phyloP scores from a whole-genome alignment of 2,113 vertebrate species.

The Hippocampus guttulatus region DNA sequence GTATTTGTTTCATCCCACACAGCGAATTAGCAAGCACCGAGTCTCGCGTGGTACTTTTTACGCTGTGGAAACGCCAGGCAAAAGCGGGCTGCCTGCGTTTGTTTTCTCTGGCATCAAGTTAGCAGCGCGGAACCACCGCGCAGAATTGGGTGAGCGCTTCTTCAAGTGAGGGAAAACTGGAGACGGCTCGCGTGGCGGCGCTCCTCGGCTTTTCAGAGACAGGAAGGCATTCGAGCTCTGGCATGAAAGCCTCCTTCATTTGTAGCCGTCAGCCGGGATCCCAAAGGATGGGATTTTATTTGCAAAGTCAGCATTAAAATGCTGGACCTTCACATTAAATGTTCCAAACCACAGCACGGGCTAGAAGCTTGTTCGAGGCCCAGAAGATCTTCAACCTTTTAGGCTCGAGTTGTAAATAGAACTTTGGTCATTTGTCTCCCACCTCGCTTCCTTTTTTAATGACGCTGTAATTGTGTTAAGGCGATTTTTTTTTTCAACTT shows the following conservation, averaged over 20 bases:
- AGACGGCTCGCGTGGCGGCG: constrained; percentile 72
- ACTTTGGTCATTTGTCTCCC: not conserved
- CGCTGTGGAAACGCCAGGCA: constrained; percentile 73
- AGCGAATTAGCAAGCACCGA: constrained; percentile 70
- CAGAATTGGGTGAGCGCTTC: constrained; percentile 77
- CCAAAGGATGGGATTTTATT: constrained; percentile 54
- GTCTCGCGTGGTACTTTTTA: constrained; percentile 66
- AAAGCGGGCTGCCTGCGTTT: constrained; percentile 69
- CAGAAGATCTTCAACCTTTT: constrained; percentile 55
- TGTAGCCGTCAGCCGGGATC: not conserved
- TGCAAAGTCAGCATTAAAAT: constrained; percentile 69
- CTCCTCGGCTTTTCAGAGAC: constrained; percentile 69
- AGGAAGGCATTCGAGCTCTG: constrained; percentile 73
- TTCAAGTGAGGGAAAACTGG: constrained; percentile 75
- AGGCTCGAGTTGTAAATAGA: constrained; percentile 2
- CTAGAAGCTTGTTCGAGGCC: constrained; percentile 64
- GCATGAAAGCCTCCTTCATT: constrained; percentile 65
- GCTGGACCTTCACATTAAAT: constrained; percentile 69
- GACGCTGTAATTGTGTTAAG: not conserved
- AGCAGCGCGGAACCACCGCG: constrained; percentile 70
- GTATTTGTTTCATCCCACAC: constrained; percentile 26
- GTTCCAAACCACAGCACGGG: constrained; percentile 21
- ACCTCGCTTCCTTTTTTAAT: not conserved
- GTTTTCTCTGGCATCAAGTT: constrained; percentile 76
- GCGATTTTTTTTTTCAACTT: too few species aligned